Base-by-base conservation (phyloP, 1,140 invertebrate genomes). In the Lordiphosa mommai region DNA sequence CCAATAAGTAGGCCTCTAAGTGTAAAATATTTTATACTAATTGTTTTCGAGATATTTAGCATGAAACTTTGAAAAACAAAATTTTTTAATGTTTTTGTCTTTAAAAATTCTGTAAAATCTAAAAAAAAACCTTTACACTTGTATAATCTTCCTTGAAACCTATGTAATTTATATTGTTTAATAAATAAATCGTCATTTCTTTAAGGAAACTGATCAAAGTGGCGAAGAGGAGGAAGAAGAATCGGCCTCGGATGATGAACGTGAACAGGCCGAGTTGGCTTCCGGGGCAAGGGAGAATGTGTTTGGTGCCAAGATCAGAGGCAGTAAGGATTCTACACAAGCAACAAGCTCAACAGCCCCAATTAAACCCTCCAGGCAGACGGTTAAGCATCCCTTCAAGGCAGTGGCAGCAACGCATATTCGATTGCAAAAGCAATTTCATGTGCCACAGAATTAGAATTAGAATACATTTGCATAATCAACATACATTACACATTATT, bases 401-500 rank as follows among this genome's bases (percentile, higher is more conserved):
- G 85, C 85, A n/a, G 72, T 80, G 46, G 74, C 85, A 13, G 67
- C 85, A 12, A 77, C 85, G 14, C 85, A 87, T 65, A 79, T 87
- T 59, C 77, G 85, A 50, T 58, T 85, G 59, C 85, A 87, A 63
- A 76, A 76, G 66, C 74, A 87, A 72, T 73, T 87, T 32, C 79
- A 87, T 68, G 85, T 87, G 68, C 82, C 84, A 12, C 74, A 76
- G 55, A 80, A 82, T 67, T 82, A 82, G 51, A 44, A 48, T 33
- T 5, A 23, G 34, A 46, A 7, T 12, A 60, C 32, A 61, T 60
- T 69, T 68, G 36, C 46, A 68, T 67, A 47, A 13, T 29, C 38
- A 36, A 44, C 51, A 72, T 55, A 43, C 37, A 44, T 38, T 41
- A 66, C 48, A 38, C 27, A 51, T 38, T 80, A 72, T 80, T 80